Conservation (phyloP, 2,113 vertebrate species). For the Spea bombifrons region DNA sequence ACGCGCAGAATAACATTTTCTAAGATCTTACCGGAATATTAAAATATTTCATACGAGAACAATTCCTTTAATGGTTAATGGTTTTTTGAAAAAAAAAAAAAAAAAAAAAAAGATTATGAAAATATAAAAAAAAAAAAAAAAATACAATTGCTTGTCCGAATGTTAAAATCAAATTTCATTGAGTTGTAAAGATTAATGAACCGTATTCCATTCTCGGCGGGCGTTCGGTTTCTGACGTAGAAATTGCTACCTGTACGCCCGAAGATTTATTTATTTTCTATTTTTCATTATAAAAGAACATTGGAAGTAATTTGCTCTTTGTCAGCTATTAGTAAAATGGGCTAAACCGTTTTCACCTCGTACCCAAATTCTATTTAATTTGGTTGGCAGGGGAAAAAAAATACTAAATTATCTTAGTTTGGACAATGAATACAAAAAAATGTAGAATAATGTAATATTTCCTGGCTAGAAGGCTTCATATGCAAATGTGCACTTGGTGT, state of each 20-base stretch:
- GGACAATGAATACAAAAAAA: too few relatives aligned
- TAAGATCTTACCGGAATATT: too few relatives aligned
- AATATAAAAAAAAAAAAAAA: not conserved
- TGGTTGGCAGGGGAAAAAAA: not conserved
- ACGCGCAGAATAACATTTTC: too few relatives aligned
- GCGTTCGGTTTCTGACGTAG: not conserved
- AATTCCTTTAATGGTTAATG: too few relatives aligned
- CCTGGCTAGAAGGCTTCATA: too few relatives aligned
- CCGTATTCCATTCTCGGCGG: slow-evolving; percentile 11
- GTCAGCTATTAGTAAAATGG: slow-evolving; percentile 2
- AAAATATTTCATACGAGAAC: too few relatives aligned
- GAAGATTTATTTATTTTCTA: slow-evolving; percentile 1
- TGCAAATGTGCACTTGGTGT: too few relatives aligned
- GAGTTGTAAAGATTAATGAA: slow-evolving; percentile 34
- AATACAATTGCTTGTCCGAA: not conserved
- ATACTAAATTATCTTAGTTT: too few relatives aligned
- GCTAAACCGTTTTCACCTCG: not conserved
- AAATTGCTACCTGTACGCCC: not conserved
- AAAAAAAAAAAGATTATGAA: not conserved
- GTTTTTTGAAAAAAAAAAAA: not conserved
- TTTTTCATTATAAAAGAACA: slow-evolving; percentile 40
- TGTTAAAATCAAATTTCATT: slow-evolving; percentile 26
- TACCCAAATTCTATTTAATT: not conserved
- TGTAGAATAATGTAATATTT: too few relatives aligned
- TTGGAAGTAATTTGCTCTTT: slow-evolving; percentile 4